A percentile compares a stretch with the other conserved stretches of the same genome.
phyloP scores from a whole-genome alignment of 2,113 vertebrate genomes.

The Anthoscopus minutus region DNA sequence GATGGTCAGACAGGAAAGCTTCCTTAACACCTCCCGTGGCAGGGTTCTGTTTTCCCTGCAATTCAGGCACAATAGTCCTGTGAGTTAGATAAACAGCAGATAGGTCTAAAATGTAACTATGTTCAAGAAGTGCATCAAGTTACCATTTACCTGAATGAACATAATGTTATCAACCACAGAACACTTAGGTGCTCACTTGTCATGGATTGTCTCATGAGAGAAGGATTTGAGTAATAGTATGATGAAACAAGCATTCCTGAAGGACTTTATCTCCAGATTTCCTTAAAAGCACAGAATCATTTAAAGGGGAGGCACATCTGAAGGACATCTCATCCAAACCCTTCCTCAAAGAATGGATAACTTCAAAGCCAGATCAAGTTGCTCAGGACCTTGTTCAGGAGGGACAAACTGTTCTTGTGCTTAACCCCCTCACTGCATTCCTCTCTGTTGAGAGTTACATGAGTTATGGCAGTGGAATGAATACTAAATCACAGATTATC shows the following conservation, averaged over 20 bases:
- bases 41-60: background rate
- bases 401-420: background rate
- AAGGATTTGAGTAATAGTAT: background rate
- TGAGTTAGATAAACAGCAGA: background rate
- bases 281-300: background rate
- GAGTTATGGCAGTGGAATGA: background rate
- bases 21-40: background rate
- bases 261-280: background rate
- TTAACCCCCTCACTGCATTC: background rate
- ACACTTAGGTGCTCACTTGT: background rate
- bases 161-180: background rate
- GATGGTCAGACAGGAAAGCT: background rate
- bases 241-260: background rate
- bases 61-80: background rate
- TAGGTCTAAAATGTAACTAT: background rate
- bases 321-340: background rate
- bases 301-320: background rate
- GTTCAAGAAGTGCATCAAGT: background rate
- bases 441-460: background rate
- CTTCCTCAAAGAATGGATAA: background rate
- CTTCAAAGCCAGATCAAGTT: background rate
- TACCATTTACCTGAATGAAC: background rate
- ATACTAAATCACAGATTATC: background rate
- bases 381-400: background rate
- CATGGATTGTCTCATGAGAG: background rate